Conservation (phyloP, 2,113 vertebrate species). For the Pycnonotus jocosus region DNA sequence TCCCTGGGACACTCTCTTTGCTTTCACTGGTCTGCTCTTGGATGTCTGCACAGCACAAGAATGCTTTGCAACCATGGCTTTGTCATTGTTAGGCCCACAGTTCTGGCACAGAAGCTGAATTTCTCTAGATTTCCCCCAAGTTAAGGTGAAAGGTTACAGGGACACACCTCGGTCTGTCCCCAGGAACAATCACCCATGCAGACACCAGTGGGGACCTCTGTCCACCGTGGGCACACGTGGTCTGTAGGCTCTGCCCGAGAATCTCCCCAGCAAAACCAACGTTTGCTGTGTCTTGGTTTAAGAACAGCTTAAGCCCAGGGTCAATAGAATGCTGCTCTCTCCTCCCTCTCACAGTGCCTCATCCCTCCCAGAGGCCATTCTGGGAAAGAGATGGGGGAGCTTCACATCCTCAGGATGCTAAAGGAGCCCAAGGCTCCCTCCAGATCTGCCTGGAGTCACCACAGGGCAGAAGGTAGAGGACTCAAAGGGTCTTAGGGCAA, state of each 20-base stretch:
- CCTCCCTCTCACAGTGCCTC: background rate
- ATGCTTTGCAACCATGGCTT: background rate
- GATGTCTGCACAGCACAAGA: background rate
- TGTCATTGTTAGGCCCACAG: background rate
- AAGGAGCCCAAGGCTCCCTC: background rate
- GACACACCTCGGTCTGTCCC: background rate
- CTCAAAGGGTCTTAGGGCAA: background rate
- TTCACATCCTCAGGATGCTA: background rate
- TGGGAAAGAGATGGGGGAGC: background rate
- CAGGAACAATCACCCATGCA: fast-evolving
- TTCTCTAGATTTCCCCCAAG: background rate
- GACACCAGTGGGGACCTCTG: background rate
- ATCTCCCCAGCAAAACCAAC: background rate
- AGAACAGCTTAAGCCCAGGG: background rate
- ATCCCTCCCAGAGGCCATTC: background rate
- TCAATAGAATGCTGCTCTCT: background rate
- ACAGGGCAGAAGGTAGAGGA: background rate
- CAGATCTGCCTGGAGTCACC: background rate
- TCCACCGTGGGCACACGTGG: fast-evolving
- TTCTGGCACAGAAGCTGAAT: background rate
- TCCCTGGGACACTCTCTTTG: background rate
- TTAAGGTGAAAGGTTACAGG: background rate
- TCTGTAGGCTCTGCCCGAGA: background rate
- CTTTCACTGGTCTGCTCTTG: background rate
- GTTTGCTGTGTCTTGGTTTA: background rate